These are phyloP conservation scores for Austrofundulus limnaeus DNA, from an alignment of 2,113 vertebrate genomes.

Conservation along the genomic window DNA sequence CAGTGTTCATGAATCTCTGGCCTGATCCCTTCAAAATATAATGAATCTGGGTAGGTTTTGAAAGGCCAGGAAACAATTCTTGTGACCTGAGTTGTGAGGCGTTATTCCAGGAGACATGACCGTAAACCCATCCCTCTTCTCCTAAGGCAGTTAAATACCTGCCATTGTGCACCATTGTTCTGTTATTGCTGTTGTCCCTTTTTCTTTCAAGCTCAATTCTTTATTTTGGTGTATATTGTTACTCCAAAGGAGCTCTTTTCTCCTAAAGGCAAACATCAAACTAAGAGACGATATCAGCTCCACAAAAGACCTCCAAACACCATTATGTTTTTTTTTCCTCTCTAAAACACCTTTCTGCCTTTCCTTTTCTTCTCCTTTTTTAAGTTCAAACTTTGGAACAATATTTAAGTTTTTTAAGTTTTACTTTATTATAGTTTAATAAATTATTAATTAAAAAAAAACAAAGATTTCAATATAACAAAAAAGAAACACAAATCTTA, in stretches of 20 bases:
- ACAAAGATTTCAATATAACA: too few species aligned
- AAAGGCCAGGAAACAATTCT: slow-evolving; percentile 78
- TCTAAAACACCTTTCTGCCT: slow-evolving; percentile 16
- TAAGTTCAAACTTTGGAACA: slow-evolving; percentile 50
- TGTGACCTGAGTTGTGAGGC: slow-evolving; percentile 69
- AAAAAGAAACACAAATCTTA: too few species aligned
- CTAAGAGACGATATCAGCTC: slow-evolving; percentile 78
- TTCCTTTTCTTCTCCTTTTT: slow-evolving; percentile 22
- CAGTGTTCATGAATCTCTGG: slow-evolving; percentile 74
- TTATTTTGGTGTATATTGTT: slow-evolving; percentile 86
- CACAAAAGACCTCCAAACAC: slow-evolving; percentile 81
- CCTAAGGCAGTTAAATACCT: slow-evolving; percentile 79
- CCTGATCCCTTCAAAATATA: slow-evolving; percentile 76
- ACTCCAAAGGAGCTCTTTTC: slow-evolving; percentile 75
- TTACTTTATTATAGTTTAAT: too few species aligned
- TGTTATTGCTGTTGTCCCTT: slow-evolving; percentile 82
- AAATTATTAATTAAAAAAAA: too few species aligned
- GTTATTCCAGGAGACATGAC: slow-evolving; percentile 72
- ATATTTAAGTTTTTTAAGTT: slow-evolving; percentile 62
- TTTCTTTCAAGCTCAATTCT: slow-evolving; percentile 81
- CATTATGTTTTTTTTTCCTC: slow-evolving; percentile 65
- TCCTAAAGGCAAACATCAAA: slow-evolving; percentile 81
- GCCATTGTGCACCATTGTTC: slow-evolving; percentile 82
- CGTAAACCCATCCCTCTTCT: slow-evolving; percentile 82
- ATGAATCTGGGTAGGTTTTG: slow-evolving; percentile 75